Evolutionary conservation across 2,797 vertebrate species (phyloP), one percentile per base, ranked within the genome.

Genomic region (Sitta carolinensis): DNA sequence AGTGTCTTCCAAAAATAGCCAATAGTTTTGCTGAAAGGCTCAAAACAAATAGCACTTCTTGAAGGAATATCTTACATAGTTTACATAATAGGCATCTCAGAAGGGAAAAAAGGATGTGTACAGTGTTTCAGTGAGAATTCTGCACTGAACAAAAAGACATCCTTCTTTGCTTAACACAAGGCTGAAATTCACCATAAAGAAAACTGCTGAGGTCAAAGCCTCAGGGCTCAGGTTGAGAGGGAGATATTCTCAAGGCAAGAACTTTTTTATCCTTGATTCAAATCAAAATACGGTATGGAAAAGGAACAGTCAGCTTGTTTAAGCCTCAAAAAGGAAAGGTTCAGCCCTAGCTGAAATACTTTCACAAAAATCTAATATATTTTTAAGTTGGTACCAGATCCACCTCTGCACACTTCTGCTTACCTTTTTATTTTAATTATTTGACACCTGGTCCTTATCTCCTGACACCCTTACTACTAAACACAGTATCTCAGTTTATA

Each of bases 81-180:
- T 95, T 74, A 91, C 67, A 93, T 79, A 96, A 95, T 67, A 86
- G 85, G 58, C 62, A 74, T 90, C 77, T 93, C 89, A 90, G 77
- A 95, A 90, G 27, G 70, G 55, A 10, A 61, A 80, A 84, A 91
- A 76, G 76, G 83, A 96, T 34, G 69, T 42, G 83, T 74, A 73
- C 55, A 93, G 70, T 43, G 76, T 48, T 94, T 91, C 92, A 85
- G 73, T 73, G 78, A 32, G 45, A 93, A 72, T 75, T 91, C 82
- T 83, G 57, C 22, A 27, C 3, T 55, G 87, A 94, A 94, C 81
- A 95, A 87, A 89, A 94, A 94, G 89, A 74, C 94, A 87, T 73
- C 85, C 74, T 94, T 96, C 96, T 97, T 94, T 61, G 47, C 61
- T 77, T 76, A 89, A 94, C 38, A 96, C 94, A 93, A 94, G 93